phyloP scores from a whole-genome alignment of 2,113 vertebrate species.

The Thunnus maccoyii region DNA sequence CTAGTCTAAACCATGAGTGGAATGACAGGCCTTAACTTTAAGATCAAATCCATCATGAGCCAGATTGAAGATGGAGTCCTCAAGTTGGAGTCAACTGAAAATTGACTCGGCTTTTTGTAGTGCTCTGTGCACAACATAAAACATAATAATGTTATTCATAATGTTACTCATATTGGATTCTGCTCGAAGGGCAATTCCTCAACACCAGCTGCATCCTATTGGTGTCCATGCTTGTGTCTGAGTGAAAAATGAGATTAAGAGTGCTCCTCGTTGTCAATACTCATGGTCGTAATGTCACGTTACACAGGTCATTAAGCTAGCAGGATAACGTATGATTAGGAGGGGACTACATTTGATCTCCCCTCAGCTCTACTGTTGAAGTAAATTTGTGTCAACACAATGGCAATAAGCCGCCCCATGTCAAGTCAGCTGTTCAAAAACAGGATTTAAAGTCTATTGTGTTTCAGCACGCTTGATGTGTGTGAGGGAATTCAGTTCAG shows the following conservation, averaged over 20 bases:
- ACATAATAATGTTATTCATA: too few species aligned
- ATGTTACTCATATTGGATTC: neutral
- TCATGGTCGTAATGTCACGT: constrained; percentile 62
- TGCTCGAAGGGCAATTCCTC: neutral
- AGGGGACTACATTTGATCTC: constrained; percentile 61
- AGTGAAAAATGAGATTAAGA: constrained; percentile 61
- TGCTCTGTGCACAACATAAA: neutral
- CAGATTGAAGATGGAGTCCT: neutral
- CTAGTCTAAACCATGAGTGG: neutral
- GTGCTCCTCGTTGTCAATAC: constrained; percentile 27
- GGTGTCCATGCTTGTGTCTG: neutral
- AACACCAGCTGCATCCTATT: neutral
- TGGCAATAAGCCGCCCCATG: constrained; percentile 60
- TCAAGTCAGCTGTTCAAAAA: constrained; percentile 74
- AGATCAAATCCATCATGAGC: neutral
- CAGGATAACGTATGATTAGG: constrained; percentile 68
- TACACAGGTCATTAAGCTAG: constrained; percentile 75
- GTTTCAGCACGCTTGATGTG: constrained; percentile 72
- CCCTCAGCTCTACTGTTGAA: constrained; percentile 55
- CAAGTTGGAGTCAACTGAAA: neutral
- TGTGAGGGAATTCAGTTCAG: constrained; percentile 72
- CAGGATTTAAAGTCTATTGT: constrained; percentile 79
- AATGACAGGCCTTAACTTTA: neutral
- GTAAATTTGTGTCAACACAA: constrained; percentile 70
- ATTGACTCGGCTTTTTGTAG: neutral